phyloP scores from a whole-genome alignment of 2,888 invertebrate species.

The Timema podura region DNA sequence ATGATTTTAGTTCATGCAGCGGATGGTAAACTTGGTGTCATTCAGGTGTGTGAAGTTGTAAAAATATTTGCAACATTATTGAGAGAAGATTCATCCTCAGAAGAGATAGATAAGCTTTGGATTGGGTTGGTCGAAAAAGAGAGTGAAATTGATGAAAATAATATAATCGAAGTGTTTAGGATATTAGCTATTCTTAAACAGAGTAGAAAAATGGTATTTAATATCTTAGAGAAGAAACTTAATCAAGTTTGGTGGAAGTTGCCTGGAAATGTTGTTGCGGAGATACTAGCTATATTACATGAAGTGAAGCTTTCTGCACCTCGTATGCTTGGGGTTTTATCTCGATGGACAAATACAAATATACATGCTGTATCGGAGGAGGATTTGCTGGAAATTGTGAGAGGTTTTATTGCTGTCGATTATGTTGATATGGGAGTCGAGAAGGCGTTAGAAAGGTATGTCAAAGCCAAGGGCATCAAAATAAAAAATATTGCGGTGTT shows the following conservation, averaged over 20 bases:
- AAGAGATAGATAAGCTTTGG: conserved; percentile 62
- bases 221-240: conserved; percentile 56
- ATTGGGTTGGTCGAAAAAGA: conserved; percentile 57
- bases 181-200: conserved; percentile 54
- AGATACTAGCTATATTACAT: conserved; percentile 34
- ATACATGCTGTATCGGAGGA: conserved; percentile 58
- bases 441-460: conserved; percentile 57
- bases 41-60: conserved; percentile 58
- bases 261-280: conserved; percentile 39
- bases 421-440: conserved; percentile 56
- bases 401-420: conserved; percentile 52
- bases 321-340: conserved; percentile 41
- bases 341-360: conserved; percentile 57
- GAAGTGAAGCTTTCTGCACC: conserved; percentile 35
- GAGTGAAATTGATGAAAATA: conserved; percentile 53
- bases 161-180: conserved; percentile 55
- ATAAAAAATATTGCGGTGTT: conserved; percentile 51
- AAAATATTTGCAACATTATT: conserved; percentile 51
- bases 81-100: conserved; percentile 47
- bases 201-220: conserved; percentile 56
- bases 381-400: conserved; percentile 50
- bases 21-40: conserved; percentile 55
- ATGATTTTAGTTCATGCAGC: conserved; percentile 58
- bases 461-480: conserved; percentile 50
- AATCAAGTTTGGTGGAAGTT: conserved; percentile 55